Evolutionary conservation across 1,140 invertebrate species (phyloP), one percentile per base, ranked within the genome.

Genomic region (Temnothorax longispinosus): DNA sequence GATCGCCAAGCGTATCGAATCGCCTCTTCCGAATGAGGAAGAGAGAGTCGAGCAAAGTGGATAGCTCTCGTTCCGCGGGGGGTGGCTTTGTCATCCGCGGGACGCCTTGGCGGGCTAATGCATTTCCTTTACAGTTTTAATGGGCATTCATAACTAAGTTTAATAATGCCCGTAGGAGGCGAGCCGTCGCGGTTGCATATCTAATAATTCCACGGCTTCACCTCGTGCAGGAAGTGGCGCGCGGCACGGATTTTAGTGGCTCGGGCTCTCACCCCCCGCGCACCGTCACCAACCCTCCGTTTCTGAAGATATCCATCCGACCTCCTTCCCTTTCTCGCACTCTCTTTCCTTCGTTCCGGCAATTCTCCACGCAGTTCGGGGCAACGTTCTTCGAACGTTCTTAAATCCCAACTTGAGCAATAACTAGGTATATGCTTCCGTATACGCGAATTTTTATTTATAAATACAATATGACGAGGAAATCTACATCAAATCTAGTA

Each of bases 71-170:
- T 92, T 91, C 92, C 86, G 67, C 87, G 85, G 92, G 92, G 91
- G 92, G 91, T 85, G 88, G 90, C 92, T 87, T 92, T 91, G 91
- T 92, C 88, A 89, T 87, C 72, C 86, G 44, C 72, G 67, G 90
- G 90, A 89, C 89, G 91, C 81, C 90, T 93, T 92, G 88, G 92
- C 82, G 90, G 88, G 92, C 94, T 95, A 95, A 95, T 95, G 94
- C 94, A 95, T 95, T 95, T 95, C 94, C 94, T 95, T 95, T 95
- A 95, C 94, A 95, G 93, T 94, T 95, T 95, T 95, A 95, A 95
- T 95, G 94, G 94, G 92, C 93, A 95, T 95, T 95, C 94, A 94
- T 95, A 95, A 95, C 94, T 94, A 95, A 95, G 94, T 95, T 95
- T 95, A 94, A 95, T 95, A 94, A 94, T 93, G 91, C 91, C 88